Base-by-base conservation (phyloP, 1,140 invertebrate genomes). In the Pseudomyrmex sp. region DNA sequence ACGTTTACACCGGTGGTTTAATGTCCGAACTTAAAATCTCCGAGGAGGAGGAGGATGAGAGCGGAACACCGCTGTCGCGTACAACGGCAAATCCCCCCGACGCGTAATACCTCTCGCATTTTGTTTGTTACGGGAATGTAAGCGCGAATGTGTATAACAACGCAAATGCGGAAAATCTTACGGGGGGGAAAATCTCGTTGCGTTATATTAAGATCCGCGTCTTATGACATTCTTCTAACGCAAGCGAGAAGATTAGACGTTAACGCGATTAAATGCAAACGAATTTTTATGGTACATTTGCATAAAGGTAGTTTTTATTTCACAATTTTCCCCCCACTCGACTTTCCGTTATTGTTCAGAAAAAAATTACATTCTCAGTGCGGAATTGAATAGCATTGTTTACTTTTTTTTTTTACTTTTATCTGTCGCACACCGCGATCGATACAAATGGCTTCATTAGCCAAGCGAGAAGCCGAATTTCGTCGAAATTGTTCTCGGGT, bases 1-100 rank as follows among this genome's bases (percentile, higher is more conserved):
- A 90, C 89, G 90, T 92, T 92, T 92, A 93, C 89, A 90, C 77
- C 88, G 90, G 88, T 89, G 86, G 92, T 92, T 91, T 35, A 92
- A 92, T 91, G 88, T 88, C 89, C 88, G 66, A 86, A 86, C 88
- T 89, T 89, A 90, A 91, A 91, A 90, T 89, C 88, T 86, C 85
- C 23, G 85, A 75, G 63, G 50, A 61, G 70, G 54, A 52, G 65
- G 69, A 66, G 63, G 75, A 84, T 83, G 86, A 52, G 50, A 52
- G 7, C 48, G 12, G 12, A 50, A 26, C 26, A 2, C 0, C 82
- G 61, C 56, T 65, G 86, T 85, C 61, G 62, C 73, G 65, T 56
- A 82, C 50, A 26, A 26, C 26, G 2, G 54, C 56, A 62, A 82
- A 70, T 80, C 69, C 69, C 66, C 3, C 5, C 35, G 35, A 35